Percentiles rank a stretch among this genome's conserved stretches.
Evolutionary conservation across 2,888 invertebrate genomes (phyloP).

Genomic region (Drosophila testacea): DNA sequence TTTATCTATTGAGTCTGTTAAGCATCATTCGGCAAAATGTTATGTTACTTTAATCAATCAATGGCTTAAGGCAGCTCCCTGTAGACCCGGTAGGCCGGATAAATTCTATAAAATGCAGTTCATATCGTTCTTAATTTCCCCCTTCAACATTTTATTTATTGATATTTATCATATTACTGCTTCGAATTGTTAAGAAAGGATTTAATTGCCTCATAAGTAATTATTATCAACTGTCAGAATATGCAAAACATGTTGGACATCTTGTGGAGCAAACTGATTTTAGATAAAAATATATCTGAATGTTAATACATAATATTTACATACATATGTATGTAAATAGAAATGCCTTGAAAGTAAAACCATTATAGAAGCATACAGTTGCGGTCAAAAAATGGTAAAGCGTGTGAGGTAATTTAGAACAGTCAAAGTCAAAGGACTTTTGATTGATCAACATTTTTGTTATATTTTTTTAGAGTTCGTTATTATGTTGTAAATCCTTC

Average conservation of each 20-base stretch:
- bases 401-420: no score
- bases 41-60: constrained; percentile 34
- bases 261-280: not conserved
- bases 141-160: not conserved
- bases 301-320: no score
- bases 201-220: not conserved
- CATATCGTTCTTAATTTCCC: not conserved
- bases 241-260: not conserved
- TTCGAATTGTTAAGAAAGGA: not conserved
- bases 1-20: not conserved
- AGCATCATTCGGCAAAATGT: constrained; percentile 17
- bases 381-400: no score
- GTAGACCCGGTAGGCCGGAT: constrained; percentile 13
- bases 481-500: no score
- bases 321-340: no score
- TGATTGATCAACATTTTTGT: no score
- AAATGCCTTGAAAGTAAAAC: no score
- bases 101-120: constrained; percentile 1
- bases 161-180: not conserved
- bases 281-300: not conserved
- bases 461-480: no score
- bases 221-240: not conserved
- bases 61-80: constrained; percentile 41
- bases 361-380: no score
- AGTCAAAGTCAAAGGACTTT: no score